A percentile compares a stretch with the other conserved stretches of the same genome.
These are phyloP conservation scores for Ceyx cyanopectus DNA, from an alignment of 2,113 vertebrate genomes.

Conservation along the genomic window DNA sequence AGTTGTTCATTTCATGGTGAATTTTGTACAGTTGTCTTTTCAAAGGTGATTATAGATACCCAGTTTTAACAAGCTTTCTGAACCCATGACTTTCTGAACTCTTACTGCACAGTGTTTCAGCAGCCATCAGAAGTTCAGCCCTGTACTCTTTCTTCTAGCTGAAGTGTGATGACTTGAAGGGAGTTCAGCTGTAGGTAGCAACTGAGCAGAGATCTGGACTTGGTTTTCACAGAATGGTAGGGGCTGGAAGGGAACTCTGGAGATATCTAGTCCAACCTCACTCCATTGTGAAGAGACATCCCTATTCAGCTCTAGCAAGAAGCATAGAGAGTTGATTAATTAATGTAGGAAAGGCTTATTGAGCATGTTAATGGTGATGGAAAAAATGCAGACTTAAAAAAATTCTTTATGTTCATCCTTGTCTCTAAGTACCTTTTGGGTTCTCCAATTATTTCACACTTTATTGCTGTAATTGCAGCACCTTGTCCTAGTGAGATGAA, in stretches of 20 bases:
- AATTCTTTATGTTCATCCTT: neutral
- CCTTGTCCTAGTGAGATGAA: constrained; percentile 49
- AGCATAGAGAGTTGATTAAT: neutral
- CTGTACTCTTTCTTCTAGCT: neutral
- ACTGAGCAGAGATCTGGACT: neutral
- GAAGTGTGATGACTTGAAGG: neutral
- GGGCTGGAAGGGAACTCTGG: too few relatives aligned
- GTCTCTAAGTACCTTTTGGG: neutral
- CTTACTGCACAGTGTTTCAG: neutral
- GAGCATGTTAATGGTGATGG: neutral
- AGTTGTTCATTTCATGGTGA: neutral
- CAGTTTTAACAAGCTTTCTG: neutral
- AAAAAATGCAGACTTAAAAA: neutral
- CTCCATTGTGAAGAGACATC: neutral
- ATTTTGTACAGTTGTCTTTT: neutral
- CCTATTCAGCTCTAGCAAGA: neutral
- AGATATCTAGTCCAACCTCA: neutral
- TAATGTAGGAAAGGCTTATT: neutral
- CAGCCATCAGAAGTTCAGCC: neutral
- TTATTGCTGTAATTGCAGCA: constrained; percentile 6
- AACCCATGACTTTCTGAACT: neutral
- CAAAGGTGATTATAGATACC: neutral
- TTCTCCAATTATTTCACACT: constrained; percentile 30
- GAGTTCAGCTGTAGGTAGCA: neutral
- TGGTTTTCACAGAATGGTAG: neutral